Evolutionary conservation across 2,113 vertebrate species (phyloP).

Genomic region (Cnemophilus loriae): DNA sequence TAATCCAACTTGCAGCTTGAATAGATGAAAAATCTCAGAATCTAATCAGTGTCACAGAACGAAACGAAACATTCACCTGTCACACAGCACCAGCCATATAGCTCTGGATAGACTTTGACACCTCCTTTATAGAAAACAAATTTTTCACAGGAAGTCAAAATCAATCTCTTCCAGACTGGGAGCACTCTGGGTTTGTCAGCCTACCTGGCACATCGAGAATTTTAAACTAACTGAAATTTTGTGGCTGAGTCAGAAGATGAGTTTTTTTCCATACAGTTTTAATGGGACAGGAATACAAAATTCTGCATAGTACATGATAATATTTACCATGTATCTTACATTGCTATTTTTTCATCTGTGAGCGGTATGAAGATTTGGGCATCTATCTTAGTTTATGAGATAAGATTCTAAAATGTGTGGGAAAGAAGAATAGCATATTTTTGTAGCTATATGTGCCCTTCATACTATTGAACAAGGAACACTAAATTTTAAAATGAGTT

Average conservation of each 20-base stretch:
- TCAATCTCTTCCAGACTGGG: not conserved
- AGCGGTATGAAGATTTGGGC: not conserved
- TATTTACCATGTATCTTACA: not conserved
- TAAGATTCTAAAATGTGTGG: not conserved
- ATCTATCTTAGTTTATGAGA: not conserved
- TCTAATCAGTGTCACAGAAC: not conserved
- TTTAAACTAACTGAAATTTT: not conserved
- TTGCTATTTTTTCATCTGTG: not conserved
- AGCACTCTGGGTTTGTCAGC: not conserved
- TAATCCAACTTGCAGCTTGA: not conserved
- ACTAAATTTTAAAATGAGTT: not conserved
- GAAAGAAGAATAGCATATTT: not conserved
- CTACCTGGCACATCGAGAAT: not conserved
- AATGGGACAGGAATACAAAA: not conserved
- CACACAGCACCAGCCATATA: not conserved
- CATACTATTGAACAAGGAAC: not conserved
- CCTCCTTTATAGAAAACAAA: not conserved
- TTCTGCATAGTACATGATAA: not conserved
- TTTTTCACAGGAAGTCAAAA: not conserved
- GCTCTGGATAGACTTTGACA: not conserved
- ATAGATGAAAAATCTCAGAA: not conserved
- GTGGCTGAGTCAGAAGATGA: not conserved
- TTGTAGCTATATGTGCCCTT: not conserved
- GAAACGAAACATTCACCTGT: not conserved
- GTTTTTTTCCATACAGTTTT: not conserved